Base-by-base conservation (phyloP, 2,113 vertebrate species). In the Capra hircus region DNA sequence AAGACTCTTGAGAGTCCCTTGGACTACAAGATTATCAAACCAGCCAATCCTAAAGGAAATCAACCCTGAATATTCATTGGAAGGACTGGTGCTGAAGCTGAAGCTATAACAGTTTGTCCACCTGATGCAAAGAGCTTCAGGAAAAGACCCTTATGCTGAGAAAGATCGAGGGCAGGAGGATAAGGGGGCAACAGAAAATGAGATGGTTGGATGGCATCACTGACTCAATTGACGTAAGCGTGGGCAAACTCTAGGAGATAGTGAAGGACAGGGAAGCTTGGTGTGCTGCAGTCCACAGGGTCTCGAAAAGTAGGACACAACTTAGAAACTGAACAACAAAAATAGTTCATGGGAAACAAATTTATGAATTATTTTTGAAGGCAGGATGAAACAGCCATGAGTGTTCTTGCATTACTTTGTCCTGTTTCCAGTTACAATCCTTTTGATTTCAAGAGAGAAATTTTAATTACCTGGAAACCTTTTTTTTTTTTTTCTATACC, bases 241-340 rank as follows among this genome's bases (percentile, higher is more conserved):
- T 40, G 36, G 67, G n/a, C n/a, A 71, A 23, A 74, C 36, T 40
- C 36, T 74, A 36, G 36, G 19, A 74, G 67, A 25, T 0, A 13
- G 36, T 40, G 67, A 6, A 40, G 19, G n/a, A 74, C 19, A 40
- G 10, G n/a, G 67, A 23, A 40, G 67, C n/a, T 19, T 74, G 10
- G 19, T 23, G 19, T 6, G 10, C 19, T 40, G 67, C 19, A 13
- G 19, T 23, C n/a, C 5, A 23, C 0, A 0, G n/a, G n/a, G 10
- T 12, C n/a, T 40, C 67, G 13, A 71, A 40, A 36, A 23, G 67
- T 6, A 71, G n/a, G 67, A 23, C 5, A 23, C n/a, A 40, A 12
- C 19, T 71, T 71, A 71, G n/a, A 71, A 40, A 40, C 9, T 40
- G 19, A 71, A 6, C n/a, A 23, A 12, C 5, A 12, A 23, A 40